Conservation (phyloP, 2,888 invertebrate genomes). For the Diloba caeruleocephala region DNA sequence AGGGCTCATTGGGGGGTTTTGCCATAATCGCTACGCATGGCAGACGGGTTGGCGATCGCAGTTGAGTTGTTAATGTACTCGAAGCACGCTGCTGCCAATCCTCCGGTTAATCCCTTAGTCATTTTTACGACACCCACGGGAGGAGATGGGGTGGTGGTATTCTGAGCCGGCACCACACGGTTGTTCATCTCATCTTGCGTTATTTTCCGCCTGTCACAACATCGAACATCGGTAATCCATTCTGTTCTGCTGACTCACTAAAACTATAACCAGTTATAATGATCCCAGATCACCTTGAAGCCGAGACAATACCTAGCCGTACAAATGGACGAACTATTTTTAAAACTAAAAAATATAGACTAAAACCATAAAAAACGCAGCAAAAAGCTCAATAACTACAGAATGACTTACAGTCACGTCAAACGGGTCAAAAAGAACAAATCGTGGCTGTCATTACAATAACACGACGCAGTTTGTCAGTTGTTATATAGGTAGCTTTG, state of each 20-base stretch:
- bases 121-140: no score
- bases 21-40: no score
- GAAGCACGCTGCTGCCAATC: no score
- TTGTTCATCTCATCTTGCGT: no score
- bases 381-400: slow-evolving; percentile 41
- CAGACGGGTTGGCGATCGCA: no score
- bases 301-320: slow-evolving; percentile 37
- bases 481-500: slow-evolving; percentile 6
- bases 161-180: no score
- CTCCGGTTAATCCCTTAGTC: no score
- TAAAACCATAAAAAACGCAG: slow-evolving; percentile 35
- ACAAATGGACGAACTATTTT: slow-evolving; percentile 14
- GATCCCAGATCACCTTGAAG: slow-evolving; percentile 43
- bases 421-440: slow-evolving; percentile 45
- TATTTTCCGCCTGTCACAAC: slow-evolving; percentile 14
- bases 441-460: slow-evolving; percentile 33
- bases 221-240: slow-evolving; percentile 11
- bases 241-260: slow-evolving; percentile 28
- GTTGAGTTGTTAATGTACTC: no score
- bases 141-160: no score
- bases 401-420: slow-evolving; percentile 52
- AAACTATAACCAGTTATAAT: slow-evolving; percentile 30
- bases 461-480: slow-evolving; percentile 26
- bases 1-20: no score
- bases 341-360: slow-evolving; percentile 36